Percentiles rank a stretch among this genome's conserved stretches.
These are phyloP conservation scores for Trypoxylon attenuatum DNA, from an alignment of 2,888 invertebrate genomes.

Conservation along the genomic window DNA sequence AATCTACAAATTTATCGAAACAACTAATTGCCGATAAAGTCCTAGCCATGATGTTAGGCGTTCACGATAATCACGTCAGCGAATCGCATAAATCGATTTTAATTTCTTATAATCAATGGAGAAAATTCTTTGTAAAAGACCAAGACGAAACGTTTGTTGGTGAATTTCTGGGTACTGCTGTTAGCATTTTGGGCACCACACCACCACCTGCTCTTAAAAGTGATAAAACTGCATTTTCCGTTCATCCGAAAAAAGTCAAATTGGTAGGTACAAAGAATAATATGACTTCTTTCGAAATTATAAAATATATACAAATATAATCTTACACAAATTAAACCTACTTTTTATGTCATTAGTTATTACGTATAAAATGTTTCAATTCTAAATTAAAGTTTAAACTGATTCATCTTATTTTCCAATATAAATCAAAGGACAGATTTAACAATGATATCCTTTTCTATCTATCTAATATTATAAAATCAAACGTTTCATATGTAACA, in stretches of 20 bases:
- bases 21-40: constrained; percentile 83
- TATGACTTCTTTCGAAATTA: constrained; percentile 1
- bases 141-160: constrained; percentile 90
- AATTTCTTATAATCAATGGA: constrained; percentile 86
- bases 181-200: constrained; percentile 81
- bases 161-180: constrained; percentile 88
- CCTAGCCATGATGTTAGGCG: constrained; percentile 87
- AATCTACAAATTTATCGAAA: constrained; percentile 76
- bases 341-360: too few relatives aligned
- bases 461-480: too few relatives aligned
- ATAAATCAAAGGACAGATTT: too few relatives aligned
- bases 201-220: constrained; percentile 62
- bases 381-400: too few relatives aligned
- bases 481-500: not conserved
- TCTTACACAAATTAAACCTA: not conserved
- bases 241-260: constrained; percentile 86
- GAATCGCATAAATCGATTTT: constrained; percentile 82
- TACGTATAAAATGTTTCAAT: too few relatives aligned
- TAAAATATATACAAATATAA: not conserved
- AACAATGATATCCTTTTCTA: too few relatives aligned
- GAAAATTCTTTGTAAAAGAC: constrained; percentile 86
- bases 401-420: too few relatives aligned
- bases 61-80: constrained; percentile 83
- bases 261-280: constrained; percentile 76
- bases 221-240: constrained; percentile 82